Evolutionary conservation across 2,888 invertebrate genomes (phyloP).

Genomic region (Eumacrocentrus americanus): DNA sequence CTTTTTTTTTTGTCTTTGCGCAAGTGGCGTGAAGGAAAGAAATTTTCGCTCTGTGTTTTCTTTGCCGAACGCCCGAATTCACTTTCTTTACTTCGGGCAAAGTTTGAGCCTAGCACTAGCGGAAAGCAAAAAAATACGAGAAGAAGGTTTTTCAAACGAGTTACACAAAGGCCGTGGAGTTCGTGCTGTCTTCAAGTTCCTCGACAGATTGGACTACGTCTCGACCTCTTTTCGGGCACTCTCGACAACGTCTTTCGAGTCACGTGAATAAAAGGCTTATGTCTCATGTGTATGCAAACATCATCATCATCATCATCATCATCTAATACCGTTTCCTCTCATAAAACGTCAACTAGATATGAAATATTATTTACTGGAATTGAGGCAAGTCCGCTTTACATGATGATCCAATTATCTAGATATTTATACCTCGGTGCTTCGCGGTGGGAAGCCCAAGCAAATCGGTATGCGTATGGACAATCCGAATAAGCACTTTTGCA

Average conservation of each 20-base stretch:
- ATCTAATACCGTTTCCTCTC: background rate
- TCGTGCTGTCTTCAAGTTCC: conserved; percentile 15
- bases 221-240: conserved; percentile 17
- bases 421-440: conserved; percentile 16
- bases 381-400: conserved; percentile 10
- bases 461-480: background rate
- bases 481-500: too few species aligned
- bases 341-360: background rate
- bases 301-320: too few species aligned
- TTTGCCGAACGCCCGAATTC: too few species aligned
- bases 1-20: background rate
- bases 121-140: too few species aligned
- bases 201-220: conserved; percentile 17
- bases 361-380: conserved; percentile 3
- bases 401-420: conserved; percentile 19
- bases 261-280: conserved; percentile 6
- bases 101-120: background rate
- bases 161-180: conserved; percentile 19
- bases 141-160: conserved; percentile 7
- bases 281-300: background rate
- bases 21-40: background rate
- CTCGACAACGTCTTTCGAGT: background rate
- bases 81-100: too few species aligned
- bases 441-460: conserved; percentile 4
- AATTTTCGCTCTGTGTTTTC: background rate